phyloP scores from a whole-genome alignment of 2,113 vertebrate species.

The Clarias magur region DNA sequence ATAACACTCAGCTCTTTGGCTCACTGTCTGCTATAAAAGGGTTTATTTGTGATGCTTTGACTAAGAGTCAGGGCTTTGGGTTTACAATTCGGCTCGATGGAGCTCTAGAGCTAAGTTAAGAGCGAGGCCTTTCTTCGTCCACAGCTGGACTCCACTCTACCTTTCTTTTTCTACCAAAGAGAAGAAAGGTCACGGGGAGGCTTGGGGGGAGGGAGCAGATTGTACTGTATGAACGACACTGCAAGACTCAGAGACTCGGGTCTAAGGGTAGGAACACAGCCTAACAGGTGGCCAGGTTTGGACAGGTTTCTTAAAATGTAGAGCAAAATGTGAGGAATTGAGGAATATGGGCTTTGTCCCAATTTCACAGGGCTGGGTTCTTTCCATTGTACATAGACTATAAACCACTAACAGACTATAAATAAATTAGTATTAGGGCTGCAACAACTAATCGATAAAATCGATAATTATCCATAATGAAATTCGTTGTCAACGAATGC shows the following conservation, averaged over 20 bases:
- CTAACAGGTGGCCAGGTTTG: not conserved
- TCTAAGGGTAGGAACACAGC: not conserved
- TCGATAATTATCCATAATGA: too few relatives aligned
- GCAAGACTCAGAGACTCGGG: not conserved
- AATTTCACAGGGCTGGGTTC: conserved; percentile 20
- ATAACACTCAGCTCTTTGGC: not conserved
- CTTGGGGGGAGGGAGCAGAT: not conserved
- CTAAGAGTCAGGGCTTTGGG: not conserved
- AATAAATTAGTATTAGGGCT: too few relatives aligned
- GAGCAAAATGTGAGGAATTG: not conserved
- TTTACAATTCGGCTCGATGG: not conserved
- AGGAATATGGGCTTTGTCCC: conserved; percentile 10
- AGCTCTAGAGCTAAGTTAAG: not conserved
- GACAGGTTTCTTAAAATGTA: not conserved
- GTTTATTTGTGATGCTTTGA: conserved; percentile 2
- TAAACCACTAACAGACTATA: not conserved
- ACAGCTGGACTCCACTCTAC: not conserved
- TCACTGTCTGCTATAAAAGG: conserved; percentile 3
- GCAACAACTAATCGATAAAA: too few relatives aligned
- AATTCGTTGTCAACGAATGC: too few relatives aligned
- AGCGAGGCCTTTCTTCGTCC: not conserved
- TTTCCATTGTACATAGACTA: not conserved
- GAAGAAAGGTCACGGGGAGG: not conserved
- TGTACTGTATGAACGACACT: not conserved
- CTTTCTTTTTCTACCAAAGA: not conserved